A percentile compares a stretch with the other conserved stretches of the same genome.
Evolutionary conservation across 2,113 vertebrate genomes (phyloP).

Genomic region (Spermophilus dauricus): DNA sequence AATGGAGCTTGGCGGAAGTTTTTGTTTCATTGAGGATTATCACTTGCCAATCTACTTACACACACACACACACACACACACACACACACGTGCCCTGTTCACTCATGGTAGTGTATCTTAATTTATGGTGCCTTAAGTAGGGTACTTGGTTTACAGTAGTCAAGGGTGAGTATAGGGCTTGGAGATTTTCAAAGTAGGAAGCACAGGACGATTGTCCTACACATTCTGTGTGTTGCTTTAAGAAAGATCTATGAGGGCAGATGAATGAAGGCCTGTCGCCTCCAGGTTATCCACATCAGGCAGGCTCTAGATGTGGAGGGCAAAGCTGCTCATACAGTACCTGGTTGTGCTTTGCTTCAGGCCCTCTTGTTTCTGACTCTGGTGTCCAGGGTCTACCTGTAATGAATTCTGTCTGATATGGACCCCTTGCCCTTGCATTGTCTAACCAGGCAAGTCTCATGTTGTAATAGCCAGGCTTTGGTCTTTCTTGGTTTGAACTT

Average conservation of each 20-base stretch:
- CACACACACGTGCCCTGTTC: rapidly evolving
- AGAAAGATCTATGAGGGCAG: background rate
- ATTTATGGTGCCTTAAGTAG: background rate
- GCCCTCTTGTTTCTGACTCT: background rate
- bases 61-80: too few relatives aligned
- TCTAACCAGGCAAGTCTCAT: background rate
- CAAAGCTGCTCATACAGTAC: rapidly evolving
- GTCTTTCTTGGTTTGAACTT: background rate
- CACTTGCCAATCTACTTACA: too few relatives aligned
- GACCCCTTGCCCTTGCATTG: background rate
- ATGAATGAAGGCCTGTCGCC: background rate
- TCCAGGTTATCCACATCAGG: background rate
- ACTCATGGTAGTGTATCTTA: background rate
- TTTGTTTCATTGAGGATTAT: too few relatives aligned
- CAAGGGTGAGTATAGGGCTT: background rate
- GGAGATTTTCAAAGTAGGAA: background rate
- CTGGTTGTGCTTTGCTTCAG: background rate
- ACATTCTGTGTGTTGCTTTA: background rate
- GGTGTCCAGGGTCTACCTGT: background rate
- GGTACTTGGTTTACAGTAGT: background rate
- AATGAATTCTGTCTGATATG: background rate
- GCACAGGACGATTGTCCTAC: background rate
- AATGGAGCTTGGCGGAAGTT: background rate
- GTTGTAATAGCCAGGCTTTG: background rate
- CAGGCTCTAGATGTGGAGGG: background rate